Evolutionary conservation across 2,113 vertebrate genomes (phyloP), one percentile per base, ranked within the genome.

Genomic region (Brachypodius melanocephalos): DNA sequence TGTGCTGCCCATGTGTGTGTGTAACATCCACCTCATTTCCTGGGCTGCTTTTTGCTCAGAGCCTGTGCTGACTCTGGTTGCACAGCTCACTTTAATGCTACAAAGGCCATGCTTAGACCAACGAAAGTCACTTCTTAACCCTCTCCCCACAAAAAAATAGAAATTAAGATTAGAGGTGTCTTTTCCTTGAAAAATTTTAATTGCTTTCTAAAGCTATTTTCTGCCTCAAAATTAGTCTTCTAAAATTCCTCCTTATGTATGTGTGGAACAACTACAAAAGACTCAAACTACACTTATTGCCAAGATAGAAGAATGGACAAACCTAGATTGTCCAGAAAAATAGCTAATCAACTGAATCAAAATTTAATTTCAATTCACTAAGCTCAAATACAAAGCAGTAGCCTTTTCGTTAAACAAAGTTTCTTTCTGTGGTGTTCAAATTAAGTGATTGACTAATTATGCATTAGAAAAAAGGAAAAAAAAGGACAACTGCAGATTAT

Each of bases 1-100:
- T 42, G 43, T 17, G 3, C 16, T 20, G 11, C 19, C 38, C 8
- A 1, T 3, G 9, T 8, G 6, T 24, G 8, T 1, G 0, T 25
- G 17, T 18, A 13, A 15, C 17, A 42, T 6, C 24, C 40, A 2
- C 12, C 28, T 36, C 0, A 0, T n/a, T 43, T 29, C 28, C 48
- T 15, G 22, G 18, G 43, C 34, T 6, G 1, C 2, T 38, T 54
- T 78, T 77, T 3, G 4, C 20, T 31, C 14, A 10, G 2, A 59
- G 26, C 15, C 26, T 34, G 1, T 9, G 25, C 38, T 73, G 38
- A 8, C 5, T 55, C 36, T 36, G 24, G 7, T 55, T 6, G 0
- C 17, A 29, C 40, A 11, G n/a, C 8, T 82, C 12, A 5, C n/a
- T 54, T 72, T 18, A 17, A 11, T 1, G 4, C 51, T 26, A 29